Conservation (phyloP, 2,888 invertebrate genomes). For the Pardosa pseudoannulata region DNA sequence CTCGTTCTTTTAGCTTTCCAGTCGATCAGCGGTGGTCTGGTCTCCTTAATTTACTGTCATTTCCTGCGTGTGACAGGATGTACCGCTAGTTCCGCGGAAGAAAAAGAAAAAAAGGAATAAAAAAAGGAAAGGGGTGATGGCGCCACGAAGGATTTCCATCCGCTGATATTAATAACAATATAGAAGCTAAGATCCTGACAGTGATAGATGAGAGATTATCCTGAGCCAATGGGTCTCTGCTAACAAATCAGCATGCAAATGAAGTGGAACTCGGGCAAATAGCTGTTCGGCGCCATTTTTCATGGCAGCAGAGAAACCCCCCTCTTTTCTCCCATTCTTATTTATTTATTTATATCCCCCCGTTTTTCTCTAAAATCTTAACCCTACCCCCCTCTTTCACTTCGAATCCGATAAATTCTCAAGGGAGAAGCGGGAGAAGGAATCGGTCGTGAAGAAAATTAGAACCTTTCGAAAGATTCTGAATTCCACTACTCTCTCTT, state of each 20-base stretch:
- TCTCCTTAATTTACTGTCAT: constrained; percentile 72
- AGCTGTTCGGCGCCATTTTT: constrained; percentile 72
- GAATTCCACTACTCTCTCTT: constrained; percentile 9
- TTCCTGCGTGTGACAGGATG: constrained; percentile 70
- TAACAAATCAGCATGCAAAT: constrained; percentile 73
- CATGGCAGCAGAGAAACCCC: constrained; percentile 46
- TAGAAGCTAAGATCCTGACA: constrained; percentile 70
- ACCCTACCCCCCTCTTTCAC: constrained; percentile 25
- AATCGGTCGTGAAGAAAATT: constrained; percentile 68
- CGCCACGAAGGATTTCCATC: constrained; percentile 67
- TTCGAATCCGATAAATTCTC: constrained; percentile 67
- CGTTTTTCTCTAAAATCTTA: constrained; percentile 46
- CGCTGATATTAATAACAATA: constrained; percentile 73
- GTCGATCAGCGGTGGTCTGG: constrained; percentile 65
- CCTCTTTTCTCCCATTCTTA: constrained; percentile 47
- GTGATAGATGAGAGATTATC: constrained; percentile 72
- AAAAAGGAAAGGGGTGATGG: constrained; percentile 39
- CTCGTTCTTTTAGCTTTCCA: constrained; percentile 39
- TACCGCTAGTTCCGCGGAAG: constrained; percentile 23
- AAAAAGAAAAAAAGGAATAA: constrained; percentile 9
- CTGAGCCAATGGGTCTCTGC: constrained; percentile 68
- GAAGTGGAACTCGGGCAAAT: constrained; percentile 72
- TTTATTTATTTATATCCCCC: constrained; percentile 56
- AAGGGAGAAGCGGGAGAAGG: constrained; percentile 25
- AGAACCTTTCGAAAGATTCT: constrained; percentile 54